Conservation (phyloP, 2,888 invertebrate genomes). For the Oxycera nigricornis region DNA sequence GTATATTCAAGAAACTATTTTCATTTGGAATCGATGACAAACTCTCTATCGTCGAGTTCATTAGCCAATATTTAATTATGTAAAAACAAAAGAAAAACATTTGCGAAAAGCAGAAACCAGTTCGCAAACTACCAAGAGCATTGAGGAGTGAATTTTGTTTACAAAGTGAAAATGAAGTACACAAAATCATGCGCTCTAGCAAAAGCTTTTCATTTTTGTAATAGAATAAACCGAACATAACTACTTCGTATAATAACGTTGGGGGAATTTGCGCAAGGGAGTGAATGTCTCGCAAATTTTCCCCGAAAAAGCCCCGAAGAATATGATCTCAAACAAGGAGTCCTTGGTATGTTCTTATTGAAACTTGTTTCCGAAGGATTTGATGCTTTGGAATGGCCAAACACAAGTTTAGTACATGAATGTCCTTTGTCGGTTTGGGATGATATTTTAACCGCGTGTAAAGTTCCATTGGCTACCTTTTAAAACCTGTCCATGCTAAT, state of each 20-base stretch:
- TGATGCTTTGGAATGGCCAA: constrained; percentile 32
- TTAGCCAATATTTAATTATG: constrained; percentile 39
- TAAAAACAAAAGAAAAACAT: constrained; percentile 21
- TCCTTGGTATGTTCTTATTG: not conserved
- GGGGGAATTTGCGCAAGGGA: not conserved
- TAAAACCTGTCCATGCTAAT: too few relatives aligned
- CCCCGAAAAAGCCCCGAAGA: not conserved
- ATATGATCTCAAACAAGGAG: not conserved
- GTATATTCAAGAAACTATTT: not conserved
- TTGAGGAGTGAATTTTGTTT: constrained; percentile 3
- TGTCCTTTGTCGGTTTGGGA: constrained; percentile 42
- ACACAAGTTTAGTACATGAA: constrained; percentile 43
- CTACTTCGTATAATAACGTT: not conserved
- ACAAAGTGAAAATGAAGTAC: constrained; percentile 6
- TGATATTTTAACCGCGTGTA: constrained; percentile 39
- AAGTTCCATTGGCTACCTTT: too few relatives aligned
- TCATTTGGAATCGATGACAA: not conserved
- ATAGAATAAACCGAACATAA: constrained; percentile 20
- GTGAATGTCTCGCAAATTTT: not conserved
- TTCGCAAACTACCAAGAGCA: not conserved
- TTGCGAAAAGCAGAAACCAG: constrained; percentile 5
- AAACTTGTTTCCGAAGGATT: constrained; percentile 15
- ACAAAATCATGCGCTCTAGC: not conserved
- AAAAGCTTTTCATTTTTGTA: constrained; percentile 29
- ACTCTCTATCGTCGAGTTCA: not conserved